Evolutionary conservation across 1,140 invertebrate species (phyloP).

Genomic region (Araneus ventricosus): DNA sequence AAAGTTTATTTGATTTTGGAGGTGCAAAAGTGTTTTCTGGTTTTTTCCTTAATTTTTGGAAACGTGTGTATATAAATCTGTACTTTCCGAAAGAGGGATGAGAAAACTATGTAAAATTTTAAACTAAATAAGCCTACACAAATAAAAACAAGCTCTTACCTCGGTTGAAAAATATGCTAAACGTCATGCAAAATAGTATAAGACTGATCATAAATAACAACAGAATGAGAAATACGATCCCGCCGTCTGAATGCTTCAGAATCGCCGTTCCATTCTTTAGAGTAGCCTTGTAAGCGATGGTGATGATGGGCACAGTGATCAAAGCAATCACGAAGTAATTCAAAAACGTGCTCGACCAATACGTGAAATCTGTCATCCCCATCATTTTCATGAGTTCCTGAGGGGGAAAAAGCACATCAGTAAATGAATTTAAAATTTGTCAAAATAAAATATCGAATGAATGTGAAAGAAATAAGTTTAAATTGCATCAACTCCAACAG

Average conservation of each 20-base stretch:
- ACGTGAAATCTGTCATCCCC: conserved; percentile 83
- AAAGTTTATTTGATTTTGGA: too few relatives aligned
- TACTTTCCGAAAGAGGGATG: too few relatives aligned
- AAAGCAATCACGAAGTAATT: conserved; percentile 83
- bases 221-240: conserved; percentile 79
- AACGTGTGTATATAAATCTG: too few relatives aligned
- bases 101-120: too few relatives aligned
- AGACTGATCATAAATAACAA: conserved; percentile 67
- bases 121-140: not conserved
- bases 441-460: too few relatives aligned
- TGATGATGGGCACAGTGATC: conserved; percentile 81
- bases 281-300: conserved; percentile 82
- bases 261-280: conserved; percentile 77
- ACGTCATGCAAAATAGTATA: conserved; percentile 77
- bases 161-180: conserved; percentile 76
- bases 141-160: conserved; percentile 40
- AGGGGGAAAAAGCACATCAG: conserved; percentile 31
- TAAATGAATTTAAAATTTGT: too few relatives aligned
- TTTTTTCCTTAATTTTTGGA: too few relatives aligned
- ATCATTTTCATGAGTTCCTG: conserved; percentile 85
- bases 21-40: too few relatives aligned
- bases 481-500: not conserved
- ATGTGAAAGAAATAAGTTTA: not conserved
- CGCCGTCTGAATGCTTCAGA: conserved; percentile 83
- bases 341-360: conserved; percentile 84